Base-by-base conservation (phyloP, 2,888 invertebrate species). In the Gonocerus acuteangulatus region DNA sequence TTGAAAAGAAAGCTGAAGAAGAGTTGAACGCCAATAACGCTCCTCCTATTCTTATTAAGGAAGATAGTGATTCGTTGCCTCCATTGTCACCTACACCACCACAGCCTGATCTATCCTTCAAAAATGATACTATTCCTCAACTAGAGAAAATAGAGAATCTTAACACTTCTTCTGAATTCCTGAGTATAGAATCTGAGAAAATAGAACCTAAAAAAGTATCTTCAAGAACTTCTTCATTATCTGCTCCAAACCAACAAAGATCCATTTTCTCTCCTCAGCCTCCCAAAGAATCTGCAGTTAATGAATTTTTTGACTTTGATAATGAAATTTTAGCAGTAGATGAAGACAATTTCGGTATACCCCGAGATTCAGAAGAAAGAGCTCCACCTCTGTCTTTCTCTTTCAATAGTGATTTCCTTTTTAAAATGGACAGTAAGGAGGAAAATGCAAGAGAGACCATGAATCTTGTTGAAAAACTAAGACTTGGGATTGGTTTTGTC, bases 391-490 rank as follows among this genome's bases (percentile, higher is more conserved):
- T 70, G 1, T 81, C 84, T 0, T 72, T 81, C 11, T 74, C 78
- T 1, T 86, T 86, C 71, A 82, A 80, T 66, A 81, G 81, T 47
- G 83, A 84, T 66, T 78, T 83, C 70, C 76, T 86, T 66, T 84
- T 86, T 70, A 85, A 86, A 71, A 52, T 36, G 21, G 87, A 88
- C 71, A 83, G 86, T 2, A 87, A 87, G 71, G 91, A 91, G 72
- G 87, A 87, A 69, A 87, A 87, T 68, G 87, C 87, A 0, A 80
- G 87, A 65, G 91, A 89, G 72, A 92, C 92, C 0, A 76, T 88
- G 63, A 86, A 89, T 75, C 77, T 93, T 23, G 87, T 93, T 2
- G 89, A 91, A 71, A 89, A 92, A 71, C 75, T 93, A 16, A 79
- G 91, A 51, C 81, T 85, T 80, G 52, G 52, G 16, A 49, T 49